Evolutionary conservation across 2,888 invertebrate species (phyloP), one percentile per base, ranked within the genome.

Genomic region (Pristionchus arcanus): DNA sequence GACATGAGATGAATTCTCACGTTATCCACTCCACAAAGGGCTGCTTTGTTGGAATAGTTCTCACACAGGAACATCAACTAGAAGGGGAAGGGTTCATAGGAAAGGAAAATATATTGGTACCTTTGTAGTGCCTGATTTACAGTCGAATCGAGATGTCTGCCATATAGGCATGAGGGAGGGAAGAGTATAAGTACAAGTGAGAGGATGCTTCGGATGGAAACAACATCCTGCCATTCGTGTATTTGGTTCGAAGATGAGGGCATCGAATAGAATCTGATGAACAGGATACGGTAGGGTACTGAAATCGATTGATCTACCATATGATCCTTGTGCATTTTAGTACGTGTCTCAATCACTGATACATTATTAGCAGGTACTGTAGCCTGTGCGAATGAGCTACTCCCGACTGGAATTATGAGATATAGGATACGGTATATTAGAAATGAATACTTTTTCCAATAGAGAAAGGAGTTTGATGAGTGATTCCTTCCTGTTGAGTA

Each of bases 61-160:
- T 94, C 94, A 89, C 94, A 94, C 63, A 94, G 92, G 86, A 94
- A 94, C 71, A 93, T 91, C 19, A 94, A 92, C 93, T 94, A 91
- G 63, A 92, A 88, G 0, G 83, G 37, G 34, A 37, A 28, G 83
- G 63, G 19, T 19, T 4, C 28, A 83, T n/a, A 1, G 37, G 28
- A 25, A 25, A 28, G 2, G 42, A 19, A 5, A n/a, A 34, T 28
- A 34, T n/a, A 21, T 9, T 28, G 13, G 15, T n/a, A 90, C 90
- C 71, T 71, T 86, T 28, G 53, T 90, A 31, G 92, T 92, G 25
- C 90, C 90, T 19, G 90, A 81, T 9, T 92, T 91, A 53, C 93
- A 93, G 66, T 93, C 93, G 77, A 92, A 93, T 85, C 92, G 91
- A 4, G 91, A 91, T 59, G 92, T 91, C 68, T 91, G 91, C 93